Base-by-base conservation (phyloP, 92 coral and sea anemone genomes). In the Meandrina meandrites region DNA sequence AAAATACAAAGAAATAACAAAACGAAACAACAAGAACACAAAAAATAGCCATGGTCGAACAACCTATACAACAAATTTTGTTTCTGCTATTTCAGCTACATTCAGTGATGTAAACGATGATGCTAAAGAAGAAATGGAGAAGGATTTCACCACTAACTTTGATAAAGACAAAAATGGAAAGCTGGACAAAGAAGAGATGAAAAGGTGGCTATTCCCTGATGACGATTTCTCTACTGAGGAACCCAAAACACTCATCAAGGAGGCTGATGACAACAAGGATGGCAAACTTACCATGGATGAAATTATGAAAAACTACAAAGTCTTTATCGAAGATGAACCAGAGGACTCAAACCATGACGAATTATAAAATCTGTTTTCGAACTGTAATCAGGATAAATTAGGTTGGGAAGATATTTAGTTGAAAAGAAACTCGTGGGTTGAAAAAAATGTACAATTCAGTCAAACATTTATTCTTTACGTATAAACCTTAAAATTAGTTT, bases 231-330 rank as follows among this genome's bases (percentile, higher is more conserved):
- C 98, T 8, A 82, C 79, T 16, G 98, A 94, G 73, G 96, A 94
- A 83, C 96, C 98, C 7, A 92, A 91, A 78, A 90, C 90, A 71
- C 90, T 94, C 83, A 87, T 94, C 82, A 94, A 94, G 75, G 98
- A 94, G 68, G 96, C 94, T 54, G 98, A 94, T 48, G 98, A 94
- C 28, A 80, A 94, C 80, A 91, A 93, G 81, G 98, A 94, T 36
- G 98, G 98, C 53, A 91, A 94, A 87, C 85, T 94, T 13, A 91
- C 96, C 87, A 93, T 94, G 91, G 95, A 91, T 9, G 98, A 94
- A 54, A 93, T 94, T 84, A 90, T 89, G 82, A 94, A 94, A 70
- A 91, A 94, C 86, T 88, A 88, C 37, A 83, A 90, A 45, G 90
- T 93, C 69, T 94, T 94, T 79, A 80, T 94, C 34, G 98, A 94